Evolutionary conservation across 2,797 vertebrate species (phyloP).

Genomic region (Amblyopsis hoosieri): DNA sequence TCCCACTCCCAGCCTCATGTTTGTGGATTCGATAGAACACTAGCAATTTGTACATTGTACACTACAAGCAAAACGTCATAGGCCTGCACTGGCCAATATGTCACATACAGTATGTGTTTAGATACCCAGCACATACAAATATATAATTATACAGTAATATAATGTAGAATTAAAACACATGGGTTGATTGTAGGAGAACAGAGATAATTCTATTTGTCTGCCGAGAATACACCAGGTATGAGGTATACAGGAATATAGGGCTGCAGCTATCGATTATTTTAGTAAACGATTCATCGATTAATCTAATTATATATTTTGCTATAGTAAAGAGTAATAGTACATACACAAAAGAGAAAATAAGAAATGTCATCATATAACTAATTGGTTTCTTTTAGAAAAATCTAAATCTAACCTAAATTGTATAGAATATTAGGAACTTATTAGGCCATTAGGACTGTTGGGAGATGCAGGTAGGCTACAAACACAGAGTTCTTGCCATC

Average conservation of each 20-base stretch:
- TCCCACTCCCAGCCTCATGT: neutral
- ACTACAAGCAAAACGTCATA: constrained; percentile 47
- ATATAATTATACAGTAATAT: constrained; percentile 28
- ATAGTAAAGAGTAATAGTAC: no score
- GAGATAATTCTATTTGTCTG: constrained; percentile 39
- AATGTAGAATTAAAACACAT: constrained; percentile 1
- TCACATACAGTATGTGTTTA: constrained; percentile 27
- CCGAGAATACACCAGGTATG: constrained; percentile 15
- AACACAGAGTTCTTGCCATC: no score
- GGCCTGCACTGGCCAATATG: constrained; percentile 16
- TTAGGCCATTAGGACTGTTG: no score
- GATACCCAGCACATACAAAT: constrained; percentile 27
- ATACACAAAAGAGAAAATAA: no score
- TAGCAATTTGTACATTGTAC: constrained; percentile 23
- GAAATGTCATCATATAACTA: no score
- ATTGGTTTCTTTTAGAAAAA: no score
- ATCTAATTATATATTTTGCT: no score
- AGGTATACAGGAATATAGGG: neutral
- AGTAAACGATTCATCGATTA: no score
- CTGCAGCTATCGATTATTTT: no score
- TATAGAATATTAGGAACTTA: no score
- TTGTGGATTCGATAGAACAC: constrained; percentile 14
- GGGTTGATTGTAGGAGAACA: constrained; percentile 24
- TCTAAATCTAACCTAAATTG: no score
- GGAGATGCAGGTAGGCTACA: no score